Evolutionary conservation across 2,797 vertebrate species (phyloP), one percentile per base, ranked within the genome.

Genomic region (Yasuhikotakia modesta): DNA sequence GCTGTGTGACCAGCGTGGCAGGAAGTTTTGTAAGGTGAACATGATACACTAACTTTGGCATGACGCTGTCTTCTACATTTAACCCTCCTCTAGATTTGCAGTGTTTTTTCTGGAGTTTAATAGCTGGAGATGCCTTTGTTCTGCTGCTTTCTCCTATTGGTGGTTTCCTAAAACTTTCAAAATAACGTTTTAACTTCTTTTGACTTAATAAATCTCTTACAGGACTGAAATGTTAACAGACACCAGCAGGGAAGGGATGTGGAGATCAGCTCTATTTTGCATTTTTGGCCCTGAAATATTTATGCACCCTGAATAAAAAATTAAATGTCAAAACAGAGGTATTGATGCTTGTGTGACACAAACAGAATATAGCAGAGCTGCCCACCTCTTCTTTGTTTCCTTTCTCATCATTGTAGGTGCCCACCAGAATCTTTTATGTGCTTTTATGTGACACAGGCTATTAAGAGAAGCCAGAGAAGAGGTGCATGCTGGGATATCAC

Each of bases 391-490:
- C 55, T 57, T 52, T 70, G 24, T 21, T 45, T 35, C n/a, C 14
- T 11, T 16, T 55, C 27, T 76, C 61, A 69, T 82, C 72, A 75
- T 30, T 79, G 68, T 55, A 39, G 70, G 21, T 60, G 55, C 65
- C 67, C 45, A 78, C 60, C 61, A 82, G 66, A 79, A 73, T 22
- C 53, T 27, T 27, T 27, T 27, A 27, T 39, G 46, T 50, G 68
- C 63, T 82, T 83, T 82, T 64, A 76, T 79, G 81, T 55, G 64
- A 66, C 76, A 83, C 66, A 72, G 69, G 58, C 64, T 52, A 48
- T 84, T 86, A 84, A 82, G 80, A 78, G 70, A 76, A 53, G 52
- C 65, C 48, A 64, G 68, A 74, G 83, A 74, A 82, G 30, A 83
- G 22, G 39, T 61, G 21, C 65, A 78, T 61, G 70, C 48, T 21